Base-by-base conservation (phyloP, 2,888 invertebrate genomes). In the Aplocera efformata region DNA sequence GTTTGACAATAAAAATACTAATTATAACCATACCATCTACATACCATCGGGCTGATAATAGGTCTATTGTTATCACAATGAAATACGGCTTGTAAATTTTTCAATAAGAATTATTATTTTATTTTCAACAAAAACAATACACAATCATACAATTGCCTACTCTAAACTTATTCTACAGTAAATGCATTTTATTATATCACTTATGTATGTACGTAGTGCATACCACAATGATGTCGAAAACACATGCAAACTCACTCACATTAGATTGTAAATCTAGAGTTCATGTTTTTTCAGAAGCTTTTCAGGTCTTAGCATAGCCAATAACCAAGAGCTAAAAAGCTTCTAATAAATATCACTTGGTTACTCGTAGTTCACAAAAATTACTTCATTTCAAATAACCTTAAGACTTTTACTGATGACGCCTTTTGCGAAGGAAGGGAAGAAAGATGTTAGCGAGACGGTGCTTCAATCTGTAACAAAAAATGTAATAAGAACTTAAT, bases 391-490 rank as follows among this genome's bases (percentile, higher is more conserved):
- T 3, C 13, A 17, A 5, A 5, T 17, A 17, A 3, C 13, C 5
- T 3, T 2, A 17, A 17, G 13, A 17, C 35, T 41, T 28, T 64
- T 57, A 79, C 41, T 85, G 83, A 48, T 84, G 80, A 38, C 82
- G 78, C 28, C 76, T 74, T 58, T 73, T 79, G 46, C 79, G 73
- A 37, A 91, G 64, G 7, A 91, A 69, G 0, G 91, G 90, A 44
- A 86, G 64, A 53, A 91, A 71, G 32, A 91, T 70, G 55, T 78
- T 88, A 7, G 89, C 85, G 22, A 91, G 67, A 10, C 89, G 84
- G 39, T 88, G 74, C 53, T 84, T 88, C 59, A 89, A 64, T 63
- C 91, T 91, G 85, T 50, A 53, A 50, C 10, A 26, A 42, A 33
- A 36, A 10, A 10, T 9, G 24, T 7, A 30, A 28, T 10, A 10